Percentiles rank a stretch among this genome's conserved stretches.
Evolutionary conservation across 2,888 invertebrate species (phyloP).

Genomic region (Acanthosepion esculentum): DNA sequence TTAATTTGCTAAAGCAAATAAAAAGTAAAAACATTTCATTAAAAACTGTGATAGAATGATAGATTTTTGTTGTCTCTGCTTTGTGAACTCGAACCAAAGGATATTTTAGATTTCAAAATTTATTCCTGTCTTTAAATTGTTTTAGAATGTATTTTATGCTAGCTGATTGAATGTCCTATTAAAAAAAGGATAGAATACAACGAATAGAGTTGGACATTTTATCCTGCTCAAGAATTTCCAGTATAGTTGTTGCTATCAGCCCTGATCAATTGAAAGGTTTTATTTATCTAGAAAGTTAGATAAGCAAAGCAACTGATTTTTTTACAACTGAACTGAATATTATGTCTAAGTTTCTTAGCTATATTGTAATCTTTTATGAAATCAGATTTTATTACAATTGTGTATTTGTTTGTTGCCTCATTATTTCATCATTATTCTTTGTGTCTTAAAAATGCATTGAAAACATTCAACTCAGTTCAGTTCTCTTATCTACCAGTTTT

Average conservation of each 20-base stretch:
- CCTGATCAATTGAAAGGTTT: not conserved
- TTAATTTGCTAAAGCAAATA: too few relatives aligned
- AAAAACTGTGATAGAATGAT: not conserved
- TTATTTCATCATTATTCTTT: not conserved
- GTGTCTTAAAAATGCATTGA: not conserved
- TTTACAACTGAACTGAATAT: not conserved
- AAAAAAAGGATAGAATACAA: not conserved
- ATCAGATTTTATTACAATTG: not conserved
- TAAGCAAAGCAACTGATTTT: not conserved
- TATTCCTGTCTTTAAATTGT: not conserved
- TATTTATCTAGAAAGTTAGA: not conserved
- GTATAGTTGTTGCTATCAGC: not conserved
- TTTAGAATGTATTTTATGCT: not conserved
- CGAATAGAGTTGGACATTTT: not conserved
- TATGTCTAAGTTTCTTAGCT: not conserved
- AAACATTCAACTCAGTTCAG: not conserved
- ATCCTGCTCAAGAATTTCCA: not conserved
- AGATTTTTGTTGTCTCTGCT: not conserved
- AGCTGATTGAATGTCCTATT: not conserved
- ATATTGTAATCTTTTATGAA: not conserved
- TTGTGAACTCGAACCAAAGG: too few relatives aligned
- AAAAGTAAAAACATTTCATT: too few relatives aligned
- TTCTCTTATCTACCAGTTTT: not conserved
- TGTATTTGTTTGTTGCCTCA: too few relatives aligned
- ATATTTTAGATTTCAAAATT: not conserved